Percentiles rank a stretch among this genome's conserved stretches.
These are phyloP conservation scores for Eupithecia subumbrata DNA, from an alignment of 2,888 invertebrate genomes.

Conservation along the genomic window DNA sequence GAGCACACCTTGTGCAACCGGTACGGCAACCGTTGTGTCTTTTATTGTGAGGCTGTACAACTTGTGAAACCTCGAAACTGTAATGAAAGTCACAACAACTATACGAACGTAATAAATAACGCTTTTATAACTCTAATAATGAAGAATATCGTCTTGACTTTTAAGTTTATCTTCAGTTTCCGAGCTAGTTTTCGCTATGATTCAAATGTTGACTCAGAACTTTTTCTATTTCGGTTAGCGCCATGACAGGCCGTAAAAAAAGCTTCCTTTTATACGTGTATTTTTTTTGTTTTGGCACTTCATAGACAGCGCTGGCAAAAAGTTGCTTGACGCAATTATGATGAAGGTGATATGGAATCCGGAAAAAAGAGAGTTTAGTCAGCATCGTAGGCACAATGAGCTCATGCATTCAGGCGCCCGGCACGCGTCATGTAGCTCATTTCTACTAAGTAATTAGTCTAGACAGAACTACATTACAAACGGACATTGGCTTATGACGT, in stretches of 20 bases:
- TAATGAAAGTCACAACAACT: conserved; percentile 47
- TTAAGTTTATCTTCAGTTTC: conserved; percentile 17
- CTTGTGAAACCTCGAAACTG: conserved; percentile 52
- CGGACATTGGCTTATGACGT: conserved; percentile 15
- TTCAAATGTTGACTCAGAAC: conserved; percentile 3
- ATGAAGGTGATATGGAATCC: conserved; percentile 2
- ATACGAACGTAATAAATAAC: conserved; percentile 43
- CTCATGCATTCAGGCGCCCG: conserved; percentile 10
- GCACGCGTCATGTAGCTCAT: conserved; percentile 15
- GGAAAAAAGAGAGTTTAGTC: conserved; percentile 11
- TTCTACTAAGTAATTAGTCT: conserved; percentile 22
- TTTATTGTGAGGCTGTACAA: conserved; percentile 52
- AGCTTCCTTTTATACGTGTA: not conserved
- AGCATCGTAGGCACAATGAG: not conserved
- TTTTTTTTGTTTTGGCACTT: not conserved
- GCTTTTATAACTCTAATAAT: conserved; percentile 38
- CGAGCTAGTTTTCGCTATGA: conserved; percentile 15
- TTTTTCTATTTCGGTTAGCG: conserved; percentile 7
- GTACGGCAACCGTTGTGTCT: conserved; percentile 53
- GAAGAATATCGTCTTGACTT: conserved; percentile 33
- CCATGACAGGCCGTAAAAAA: conserved; percentile 1
- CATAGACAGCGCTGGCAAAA: not conserved
- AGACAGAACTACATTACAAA: conserved; percentile 14
- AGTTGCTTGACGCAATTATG: not conserved
- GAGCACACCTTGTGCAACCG: conserved; percentile 62